Conservation (phyloP, 2,113 vertebrate genomes). For the Protobothrops mucrosquamatus region DNA sequence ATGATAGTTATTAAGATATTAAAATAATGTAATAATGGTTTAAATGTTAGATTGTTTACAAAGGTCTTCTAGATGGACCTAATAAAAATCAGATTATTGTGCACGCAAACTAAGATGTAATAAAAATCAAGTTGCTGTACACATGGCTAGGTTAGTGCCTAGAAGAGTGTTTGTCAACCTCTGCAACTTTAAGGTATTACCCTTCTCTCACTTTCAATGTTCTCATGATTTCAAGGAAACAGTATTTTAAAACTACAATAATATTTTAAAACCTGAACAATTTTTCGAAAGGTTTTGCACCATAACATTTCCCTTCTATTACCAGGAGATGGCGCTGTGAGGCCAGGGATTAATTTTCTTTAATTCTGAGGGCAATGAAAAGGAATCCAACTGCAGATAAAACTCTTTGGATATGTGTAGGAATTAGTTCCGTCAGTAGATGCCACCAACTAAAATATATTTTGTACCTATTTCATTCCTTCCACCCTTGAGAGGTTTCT, state of each 20-base stretch:
- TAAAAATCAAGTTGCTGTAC: not conserved
- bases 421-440: not conserved
- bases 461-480: not conserved
- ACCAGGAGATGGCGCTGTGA: not conserved
- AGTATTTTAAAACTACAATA: not conserved
- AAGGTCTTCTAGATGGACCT: not conserved
- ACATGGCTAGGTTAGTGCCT: not conserved
- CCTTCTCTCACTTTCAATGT: not conserved
- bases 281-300: not conserved
- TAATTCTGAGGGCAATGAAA: not conserved
- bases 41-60: not conserved
- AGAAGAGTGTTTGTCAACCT: not conserved
- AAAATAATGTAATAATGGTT: not conserved
- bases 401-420: not conserved
- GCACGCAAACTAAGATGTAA: not conserved
- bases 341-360: not conserved
- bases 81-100: not conserved
- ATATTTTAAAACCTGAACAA: not conserved
- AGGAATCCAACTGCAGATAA: not conserved
- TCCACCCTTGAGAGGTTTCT: not conserved
- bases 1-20: not conserved
- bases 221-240: not conserved
- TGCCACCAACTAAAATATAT: not conserved
- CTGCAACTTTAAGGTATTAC: not conserved
- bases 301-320: not conserved